A percentile compares a stretch with the other conserved stretches of the same genome.
Conservation (phyloP, 1,140 invertebrate species). For the Calliopsis andreniformis region DNA sequence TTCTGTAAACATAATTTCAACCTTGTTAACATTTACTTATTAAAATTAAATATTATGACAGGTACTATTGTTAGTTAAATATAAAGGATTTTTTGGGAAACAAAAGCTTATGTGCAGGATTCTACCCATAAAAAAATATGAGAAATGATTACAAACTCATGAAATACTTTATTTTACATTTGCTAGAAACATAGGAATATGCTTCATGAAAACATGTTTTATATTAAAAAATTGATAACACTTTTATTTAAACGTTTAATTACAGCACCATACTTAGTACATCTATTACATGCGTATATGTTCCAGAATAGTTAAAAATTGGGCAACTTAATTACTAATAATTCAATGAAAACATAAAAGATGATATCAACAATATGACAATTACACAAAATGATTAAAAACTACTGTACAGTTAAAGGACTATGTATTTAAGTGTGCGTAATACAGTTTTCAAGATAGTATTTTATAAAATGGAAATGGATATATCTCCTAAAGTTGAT, state of each 20-base stretch:
- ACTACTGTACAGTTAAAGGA: slow-evolving; percentile 10
- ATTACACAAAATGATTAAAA: slow-evolving; percentile 19
- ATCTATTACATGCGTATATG: neutral
- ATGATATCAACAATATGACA: neutral
- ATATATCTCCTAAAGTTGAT: slow-evolving; percentile 15
- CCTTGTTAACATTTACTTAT: neutral
- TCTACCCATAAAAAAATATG: neutral
- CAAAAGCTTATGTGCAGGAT: neutral
- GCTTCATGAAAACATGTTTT: slow-evolving; percentile 3
- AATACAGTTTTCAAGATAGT: neutral
- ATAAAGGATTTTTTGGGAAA: neutral
- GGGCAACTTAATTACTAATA: neutral
- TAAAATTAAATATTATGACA: neutral
- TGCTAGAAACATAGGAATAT: neutral
- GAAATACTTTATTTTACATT: slow-evolving; percentile 20
- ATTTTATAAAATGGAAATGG: slow-evolving; percentile 20
- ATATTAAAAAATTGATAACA: neutral
- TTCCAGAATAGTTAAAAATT: neutral
- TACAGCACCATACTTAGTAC: slow-evolving; percentile 5
- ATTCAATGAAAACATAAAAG: neutral
- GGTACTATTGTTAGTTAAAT: neutral
- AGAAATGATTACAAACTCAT: neutral
- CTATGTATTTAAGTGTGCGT: neutral
- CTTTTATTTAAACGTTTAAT: slow-evolving; percentile 9
- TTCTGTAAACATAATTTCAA: neutral